Evolutionary conservation across 2,888 invertebrate species (phyloP).

Genomic region (Nineta flava): DNA sequence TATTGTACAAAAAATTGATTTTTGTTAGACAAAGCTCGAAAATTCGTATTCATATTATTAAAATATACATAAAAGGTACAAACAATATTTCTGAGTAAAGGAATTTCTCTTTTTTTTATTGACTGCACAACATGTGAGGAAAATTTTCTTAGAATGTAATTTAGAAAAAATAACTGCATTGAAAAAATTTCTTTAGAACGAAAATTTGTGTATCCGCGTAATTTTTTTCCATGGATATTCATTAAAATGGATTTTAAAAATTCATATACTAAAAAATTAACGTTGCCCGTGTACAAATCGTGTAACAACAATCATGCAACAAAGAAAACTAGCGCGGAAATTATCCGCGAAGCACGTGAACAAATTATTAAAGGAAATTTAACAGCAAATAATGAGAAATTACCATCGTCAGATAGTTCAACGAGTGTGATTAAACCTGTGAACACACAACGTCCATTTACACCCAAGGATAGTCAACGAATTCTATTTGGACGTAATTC

Average conservation of each 20-base stretch:
- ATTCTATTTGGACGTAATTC: conserved; percentile 51
- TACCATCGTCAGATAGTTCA: conserved; percentile 19
- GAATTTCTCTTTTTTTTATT: no score
- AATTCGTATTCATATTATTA: no score
- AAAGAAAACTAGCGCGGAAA: conserved; percentile 63
- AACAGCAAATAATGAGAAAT: neutral
- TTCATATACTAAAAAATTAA: conserved; percentile 3
- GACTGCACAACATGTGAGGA: no score
- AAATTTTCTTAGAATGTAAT: no score
- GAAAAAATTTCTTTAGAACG: no score
- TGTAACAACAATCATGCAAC: conserved; percentile 13
- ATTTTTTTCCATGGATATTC: no score
- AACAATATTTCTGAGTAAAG: no score
- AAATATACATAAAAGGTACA: no score
- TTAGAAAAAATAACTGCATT: no score
- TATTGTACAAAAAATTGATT: no score
- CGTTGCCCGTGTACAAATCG: conserved; percentile 1
- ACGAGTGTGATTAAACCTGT: conserved; percentile 35
- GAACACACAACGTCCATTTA: conserved; percentile 71
- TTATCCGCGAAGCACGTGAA: conserved; percentile 61
- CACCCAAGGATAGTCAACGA: conserved; percentile 65
- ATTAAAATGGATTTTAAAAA: conserved; percentile 2
- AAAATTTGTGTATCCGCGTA: no score
- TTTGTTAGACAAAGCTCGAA: no score
- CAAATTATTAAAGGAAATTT: conserved; percentile 27